These are phyloP conservation scores for Poeciliopsis paucimaculata DNA, from an alignment of 2,797 vertebrate species.

Conservation along the genomic window DNA sequence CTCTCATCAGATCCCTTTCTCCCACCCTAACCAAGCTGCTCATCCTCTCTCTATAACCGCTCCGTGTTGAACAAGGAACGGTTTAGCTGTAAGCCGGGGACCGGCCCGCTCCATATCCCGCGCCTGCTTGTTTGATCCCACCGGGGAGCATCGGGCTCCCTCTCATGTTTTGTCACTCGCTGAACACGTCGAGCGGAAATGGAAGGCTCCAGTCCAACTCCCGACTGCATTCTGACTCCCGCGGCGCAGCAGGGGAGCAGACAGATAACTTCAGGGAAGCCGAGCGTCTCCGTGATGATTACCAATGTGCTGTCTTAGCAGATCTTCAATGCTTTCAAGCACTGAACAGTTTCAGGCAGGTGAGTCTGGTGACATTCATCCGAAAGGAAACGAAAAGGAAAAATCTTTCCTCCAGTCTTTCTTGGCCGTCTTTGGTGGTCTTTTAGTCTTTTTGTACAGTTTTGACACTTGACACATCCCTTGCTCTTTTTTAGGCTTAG, in stretches of 20 bases:
- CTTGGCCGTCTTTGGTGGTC: no score
- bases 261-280: background rate
- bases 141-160: slow-evolving; percentile 29
- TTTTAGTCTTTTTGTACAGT: background rate
- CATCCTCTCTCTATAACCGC: background rate
- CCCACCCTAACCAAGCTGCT: background rate
- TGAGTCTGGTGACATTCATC: background rate
- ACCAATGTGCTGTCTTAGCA: background rate
- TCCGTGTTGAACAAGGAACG: background rate
- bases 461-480: background rate
- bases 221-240: slow-evolving; percentile 10
- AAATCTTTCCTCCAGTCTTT: background rate
- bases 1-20: background rate
- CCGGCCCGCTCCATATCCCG: slow-evolving; percentile 15
- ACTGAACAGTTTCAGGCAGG: background rate
- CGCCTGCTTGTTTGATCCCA: slow-evolving; percentile 38
- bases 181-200: slow-evolving; percentile 30
- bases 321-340: background rate
- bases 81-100: slow-evolving; percentile 14
- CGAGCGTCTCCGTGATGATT: background rate
- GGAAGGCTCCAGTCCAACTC: slow-evolving; percentile 6
- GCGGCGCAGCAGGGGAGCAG: slow-evolving; percentile 24
- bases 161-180: slow-evolving; percentile 22
- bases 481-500: background rate
- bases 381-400: background rate